Percentiles rank a stretch among this genome's conserved stretches.
These are phyloP conservation scores for Apis florea DNA, from an alignment of 1,140 invertebrate species.

Conservation along the genomic window DNA sequence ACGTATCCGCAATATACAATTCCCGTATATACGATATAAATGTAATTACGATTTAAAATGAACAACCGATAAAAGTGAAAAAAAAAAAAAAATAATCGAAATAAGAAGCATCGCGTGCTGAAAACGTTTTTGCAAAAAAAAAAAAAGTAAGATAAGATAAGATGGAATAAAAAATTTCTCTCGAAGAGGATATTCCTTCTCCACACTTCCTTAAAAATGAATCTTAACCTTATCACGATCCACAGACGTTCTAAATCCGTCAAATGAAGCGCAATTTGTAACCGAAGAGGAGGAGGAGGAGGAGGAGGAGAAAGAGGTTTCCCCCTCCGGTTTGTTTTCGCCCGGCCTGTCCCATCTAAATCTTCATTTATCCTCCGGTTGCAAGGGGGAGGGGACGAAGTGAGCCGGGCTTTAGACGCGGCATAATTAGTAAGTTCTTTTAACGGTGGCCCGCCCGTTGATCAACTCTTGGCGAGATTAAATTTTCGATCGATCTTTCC, in stretches of 20 bases:
- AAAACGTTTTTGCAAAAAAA: no score
- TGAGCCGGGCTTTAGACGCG: conserved; percentile 10
- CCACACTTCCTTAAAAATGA: neutral
- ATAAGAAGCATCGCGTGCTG: no score
- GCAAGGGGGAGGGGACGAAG: conserved; percentile 1
- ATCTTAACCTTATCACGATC: neutral
- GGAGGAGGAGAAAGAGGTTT: neutral
- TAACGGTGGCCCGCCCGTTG: conserved; percentile 3
- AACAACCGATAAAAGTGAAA: no score
- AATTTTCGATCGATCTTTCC: conserved; percentile 38
- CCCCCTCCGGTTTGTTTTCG: conserved; percentile 7
- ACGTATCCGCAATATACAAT: no score
- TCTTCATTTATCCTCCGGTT: conserved; percentile 37
- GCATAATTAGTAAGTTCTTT: conserved; percentile 50
- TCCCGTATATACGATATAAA: no score
- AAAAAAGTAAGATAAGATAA: no score
- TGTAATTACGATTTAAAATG: no score
- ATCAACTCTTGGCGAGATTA: conserved; percentile 37
- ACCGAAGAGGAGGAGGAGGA: neutral
- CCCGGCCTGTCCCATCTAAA: neutral
- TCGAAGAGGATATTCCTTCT: neutral
- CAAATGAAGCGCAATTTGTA: conserved; percentile 22
- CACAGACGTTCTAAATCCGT: neutral
- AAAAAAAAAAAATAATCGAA: no score
- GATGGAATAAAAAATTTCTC: neutral